Evolutionary conservation across 2,797 vertebrate species (phyloP), one percentile per base, ranked within the genome.

Genomic region (Apodemus agrarius): DNA sequence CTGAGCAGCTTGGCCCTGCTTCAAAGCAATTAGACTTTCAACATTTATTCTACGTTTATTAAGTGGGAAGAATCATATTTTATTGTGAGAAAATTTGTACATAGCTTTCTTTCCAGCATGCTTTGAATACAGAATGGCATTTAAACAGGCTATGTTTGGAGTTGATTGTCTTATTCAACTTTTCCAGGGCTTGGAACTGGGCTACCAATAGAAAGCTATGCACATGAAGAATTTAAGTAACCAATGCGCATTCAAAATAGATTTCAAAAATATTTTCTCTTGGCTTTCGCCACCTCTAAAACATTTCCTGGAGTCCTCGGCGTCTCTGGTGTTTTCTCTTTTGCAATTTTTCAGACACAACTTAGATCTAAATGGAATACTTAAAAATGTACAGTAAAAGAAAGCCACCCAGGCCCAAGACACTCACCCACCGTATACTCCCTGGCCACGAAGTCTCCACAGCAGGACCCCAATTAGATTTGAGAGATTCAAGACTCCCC

Each of bases 311-410:
- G 75, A 79, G n/a, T 80, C 24, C 6, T 86, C 84, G 29, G 13
- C 89, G 52, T 61, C 14, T 89, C 67, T 89, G 49, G 10, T 2
- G 54, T 90, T 90, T 96, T 96, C 46, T 94, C 37, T 94, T 93
- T 76, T 65, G 90, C 69, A 85, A 49, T 79, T 94, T 88, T 90
- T 82, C 84, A 57, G 75, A 31, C 61, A 88, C 40, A 63, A 49
- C 80, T 87, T 81, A 78, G 82, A 49, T 72, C 65, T 37, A 40
- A 37, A 54, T 80, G 59, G 29, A 81, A 40, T 3, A 61, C n/a
- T 19, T 83, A 59, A 40, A n/a, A 67, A 72, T 79, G 46, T 37
- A 6, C 52, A 63, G 6, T 29, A 61, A 93, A 83, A 84, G 75
- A 59, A 59, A 87, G 46, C 4, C 46, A 13, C 19, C 37, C 13